phyloP scores from a whole-genome alignment of 2,888 invertebrate genomes.

The Hydrotaea diabolus region DNA sequence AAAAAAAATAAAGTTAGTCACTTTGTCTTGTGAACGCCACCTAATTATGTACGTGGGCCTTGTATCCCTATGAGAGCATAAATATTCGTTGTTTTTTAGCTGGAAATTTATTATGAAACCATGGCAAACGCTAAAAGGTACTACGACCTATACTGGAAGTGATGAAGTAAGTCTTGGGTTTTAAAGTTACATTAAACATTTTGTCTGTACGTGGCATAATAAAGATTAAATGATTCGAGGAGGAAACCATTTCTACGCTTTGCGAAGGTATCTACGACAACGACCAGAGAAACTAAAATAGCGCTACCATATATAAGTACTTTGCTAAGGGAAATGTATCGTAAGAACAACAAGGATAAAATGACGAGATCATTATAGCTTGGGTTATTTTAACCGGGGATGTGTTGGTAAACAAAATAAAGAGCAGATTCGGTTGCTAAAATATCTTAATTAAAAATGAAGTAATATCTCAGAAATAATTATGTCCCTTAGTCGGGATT shows the following conservation, averaged over 20 bases:
- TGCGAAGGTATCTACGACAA: constrained; percentile 3
- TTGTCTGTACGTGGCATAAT: constrained; percentile 15
- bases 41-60: not conserved
- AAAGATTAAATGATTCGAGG: constrained; percentile 56
- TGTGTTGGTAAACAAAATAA: no score
- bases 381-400: constrained; percentile 37
- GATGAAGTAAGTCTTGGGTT: constrained; percentile 19
- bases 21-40: not conserved
- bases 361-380: constrained; percentile 61
- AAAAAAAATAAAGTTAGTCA: no score
- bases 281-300: not conserved
- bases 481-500: no score
- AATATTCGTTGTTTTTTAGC: constrained; percentile 10
- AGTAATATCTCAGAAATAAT: no score
- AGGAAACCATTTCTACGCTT: not conserved
- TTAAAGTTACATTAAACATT: constrained; percentile 36
- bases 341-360: constrained; percentile 43
- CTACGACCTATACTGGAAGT: constrained; percentile 27
- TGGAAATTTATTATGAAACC: constrained; percentile 64
- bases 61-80: not conserved
- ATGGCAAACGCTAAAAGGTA: constrained; percentile 55
- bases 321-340: constrained; percentile 48
- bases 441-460: no score
- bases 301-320: constrained; percentile 33
- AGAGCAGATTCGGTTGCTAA: no score